Conservation (phyloP, 1,140 invertebrate genomes). For the Penaeus indicus region DNA sequence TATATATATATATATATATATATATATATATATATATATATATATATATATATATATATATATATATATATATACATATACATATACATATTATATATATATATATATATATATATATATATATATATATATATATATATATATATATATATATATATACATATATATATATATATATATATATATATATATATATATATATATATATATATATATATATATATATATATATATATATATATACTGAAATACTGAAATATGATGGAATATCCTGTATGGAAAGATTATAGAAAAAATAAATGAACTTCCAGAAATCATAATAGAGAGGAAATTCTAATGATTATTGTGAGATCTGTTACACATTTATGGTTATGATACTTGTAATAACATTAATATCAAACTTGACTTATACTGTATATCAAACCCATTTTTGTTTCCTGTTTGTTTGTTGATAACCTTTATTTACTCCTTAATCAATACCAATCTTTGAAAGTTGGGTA, state of each 20-base stretch:
- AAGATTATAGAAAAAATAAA: no score
- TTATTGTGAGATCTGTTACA: no score
- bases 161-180: not conserved
- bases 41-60: slow-evolving; percentile 1
- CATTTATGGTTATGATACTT: no score
- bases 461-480: no score
- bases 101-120: not conserved
- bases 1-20: slow-evolving; percentile 9
- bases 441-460: no score
- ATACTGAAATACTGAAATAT: not conserved
- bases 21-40: slow-evolving; percentile 7
- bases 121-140: not conserved
- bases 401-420: no score
- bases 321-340: no score
- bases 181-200: slow-evolving; percentile 4
- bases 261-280: no score
- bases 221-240: slow-evolving; percentile 20
- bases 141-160: not conserved
- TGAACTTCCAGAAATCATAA: no score
- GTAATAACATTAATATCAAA: no score
- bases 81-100: slow-evolving; percentile 8
- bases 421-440: no score
- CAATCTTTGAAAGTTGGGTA: no score
- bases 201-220: slow-evolving; percentile 20
- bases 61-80: not conserved